phyloP scores from a whole-genome alignment of 2,888 invertebrate species.

The Nipponacmea schrenckii region DNA sequence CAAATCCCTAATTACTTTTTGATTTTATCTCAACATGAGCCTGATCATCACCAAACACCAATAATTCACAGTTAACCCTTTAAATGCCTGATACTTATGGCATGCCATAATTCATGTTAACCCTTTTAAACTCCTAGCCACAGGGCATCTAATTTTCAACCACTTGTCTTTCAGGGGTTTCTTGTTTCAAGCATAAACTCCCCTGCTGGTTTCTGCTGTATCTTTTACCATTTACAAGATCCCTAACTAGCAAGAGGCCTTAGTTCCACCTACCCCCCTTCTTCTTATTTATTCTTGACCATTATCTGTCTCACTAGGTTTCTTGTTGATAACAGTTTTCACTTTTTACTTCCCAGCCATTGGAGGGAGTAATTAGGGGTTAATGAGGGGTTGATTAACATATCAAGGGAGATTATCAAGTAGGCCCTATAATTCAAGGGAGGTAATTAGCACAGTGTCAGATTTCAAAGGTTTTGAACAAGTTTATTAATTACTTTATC shows the following conservation, averaged over 20 bases:
- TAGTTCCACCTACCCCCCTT: neutral
- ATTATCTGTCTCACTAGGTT: neutral
- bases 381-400: neutral
- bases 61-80: neutral
- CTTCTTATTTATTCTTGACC: neutral
- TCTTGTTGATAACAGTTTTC: conserved; percentile 2
- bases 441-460: neutral
- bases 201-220: too few relatives aligned
- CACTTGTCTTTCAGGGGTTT: neutral
- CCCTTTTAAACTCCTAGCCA: neutral
- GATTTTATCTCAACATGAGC: too few relatives aligned
- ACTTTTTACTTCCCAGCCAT: conserved; percentile 3
- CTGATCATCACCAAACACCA: too few relatives aligned
- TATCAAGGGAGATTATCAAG: neutral
- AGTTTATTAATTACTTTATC: too few relatives aligned
- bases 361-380: neutral
- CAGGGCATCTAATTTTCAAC: neutral
- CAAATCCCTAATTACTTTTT: too few relatives aligned
- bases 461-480: too few relatives aligned
- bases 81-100: neutral
- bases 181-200: too few relatives aligned
- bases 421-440: neutral
- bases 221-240: too few relatives aligned
- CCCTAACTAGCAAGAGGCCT: neutral
- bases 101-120: neutral